phyloP scores from a whole-genome alignment of 2,888 invertebrate genomes.

The Polydrusus cervinus region DNA sequence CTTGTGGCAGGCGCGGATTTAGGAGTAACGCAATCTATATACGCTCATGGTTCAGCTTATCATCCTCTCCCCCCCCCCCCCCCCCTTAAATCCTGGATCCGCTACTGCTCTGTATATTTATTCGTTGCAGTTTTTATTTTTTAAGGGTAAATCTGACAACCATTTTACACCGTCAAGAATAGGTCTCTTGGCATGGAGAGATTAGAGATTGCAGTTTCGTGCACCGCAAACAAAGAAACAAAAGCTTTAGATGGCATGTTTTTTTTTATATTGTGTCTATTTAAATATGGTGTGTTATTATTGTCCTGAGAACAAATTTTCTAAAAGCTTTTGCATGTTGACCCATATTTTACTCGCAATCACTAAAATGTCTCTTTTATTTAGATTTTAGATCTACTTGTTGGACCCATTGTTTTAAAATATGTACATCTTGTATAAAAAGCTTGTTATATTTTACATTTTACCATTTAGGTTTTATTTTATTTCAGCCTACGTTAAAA shows the following conservation, averaged over 20 bases:
- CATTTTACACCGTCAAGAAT: too few relatives aligned
- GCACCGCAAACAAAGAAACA: background rate
- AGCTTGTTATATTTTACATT: background rate
- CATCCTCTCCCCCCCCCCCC: too few relatives aligned
- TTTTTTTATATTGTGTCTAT: background rate
- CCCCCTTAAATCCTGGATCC: too few relatives aligned
- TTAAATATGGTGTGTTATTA: background rate
- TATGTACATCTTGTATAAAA: background rate
- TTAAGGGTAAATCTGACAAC: too few relatives aligned
- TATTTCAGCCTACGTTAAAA: conserved; percentile 20
- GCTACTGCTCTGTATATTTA: too few relatives aligned
- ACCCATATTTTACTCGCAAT: background rate
- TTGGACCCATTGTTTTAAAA: conserved; percentile 6
- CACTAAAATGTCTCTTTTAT: background rate
- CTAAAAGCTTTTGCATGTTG: conserved; percentile 26
- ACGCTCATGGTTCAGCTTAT: too few relatives aligned
- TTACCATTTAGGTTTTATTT: background rate
- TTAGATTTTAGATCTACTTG: background rate
- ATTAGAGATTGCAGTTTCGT: too few relatives aligned
- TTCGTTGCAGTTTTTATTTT: too few relatives aligned
- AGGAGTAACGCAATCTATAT: too few relatives aligned
- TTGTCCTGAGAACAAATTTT: background rate
- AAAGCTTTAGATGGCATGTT: background rate
- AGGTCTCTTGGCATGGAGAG: too few relatives aligned
- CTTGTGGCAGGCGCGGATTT: too few relatives aligned